A percentile compares a stretch with the other conserved stretches of the same genome.
Evolutionary conservation across 2,888 invertebrate genomes (phyloP).

Genomic region (Drosophila atroscutellata): DNA sequence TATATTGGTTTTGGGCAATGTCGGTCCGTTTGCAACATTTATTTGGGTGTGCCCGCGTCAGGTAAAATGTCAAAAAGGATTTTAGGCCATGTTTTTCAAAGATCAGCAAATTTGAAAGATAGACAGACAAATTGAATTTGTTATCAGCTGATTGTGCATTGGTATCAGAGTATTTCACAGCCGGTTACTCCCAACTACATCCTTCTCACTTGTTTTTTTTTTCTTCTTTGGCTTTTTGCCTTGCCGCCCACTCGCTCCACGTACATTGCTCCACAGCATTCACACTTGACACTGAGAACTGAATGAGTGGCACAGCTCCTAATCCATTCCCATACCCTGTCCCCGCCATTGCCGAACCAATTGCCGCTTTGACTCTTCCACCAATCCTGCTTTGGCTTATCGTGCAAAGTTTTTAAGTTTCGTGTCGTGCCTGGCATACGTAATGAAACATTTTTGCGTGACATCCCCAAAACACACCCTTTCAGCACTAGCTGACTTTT

Average conservation of each 20-base stretch:
- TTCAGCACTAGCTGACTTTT: slow-evolving; percentile 17
- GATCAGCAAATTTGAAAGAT: neutral
- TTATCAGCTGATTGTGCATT: neutral
- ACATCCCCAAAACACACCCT: slow-evolving; percentile 18
- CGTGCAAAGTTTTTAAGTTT: slow-evolving; percentile 82
- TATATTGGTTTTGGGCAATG: neutral
- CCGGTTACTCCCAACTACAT: neutral
- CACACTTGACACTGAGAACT: slow-evolving; percentile 40
- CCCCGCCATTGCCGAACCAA: no score
- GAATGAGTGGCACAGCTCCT: slow-evolving; percentile 43
- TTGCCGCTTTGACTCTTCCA: no score
- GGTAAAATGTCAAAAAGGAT: neutral
- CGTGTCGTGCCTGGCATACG: slow-evolving; percentile 78
- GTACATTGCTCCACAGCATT: slow-evolving; percentile 9
- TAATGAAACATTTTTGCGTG: slow-evolving; percentile 65
- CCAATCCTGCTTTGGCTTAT: slow-evolving; percentile 60
- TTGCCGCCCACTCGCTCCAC: neutral
- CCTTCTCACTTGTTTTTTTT: neutral
- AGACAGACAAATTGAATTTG: neutral
- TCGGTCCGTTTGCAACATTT: neutral
- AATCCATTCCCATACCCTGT: slow-evolving; percentile 24
- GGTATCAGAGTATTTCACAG: neutral
- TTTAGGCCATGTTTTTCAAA: neutral
- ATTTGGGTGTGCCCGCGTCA: neutral
- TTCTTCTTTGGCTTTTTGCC: neutral